Percentiles rank a stretch among this genome's conserved stretches.
Conservation (phyloP, 92 coral and sea anemone genomes). For the Epizoanthus ramosus region DNA sequence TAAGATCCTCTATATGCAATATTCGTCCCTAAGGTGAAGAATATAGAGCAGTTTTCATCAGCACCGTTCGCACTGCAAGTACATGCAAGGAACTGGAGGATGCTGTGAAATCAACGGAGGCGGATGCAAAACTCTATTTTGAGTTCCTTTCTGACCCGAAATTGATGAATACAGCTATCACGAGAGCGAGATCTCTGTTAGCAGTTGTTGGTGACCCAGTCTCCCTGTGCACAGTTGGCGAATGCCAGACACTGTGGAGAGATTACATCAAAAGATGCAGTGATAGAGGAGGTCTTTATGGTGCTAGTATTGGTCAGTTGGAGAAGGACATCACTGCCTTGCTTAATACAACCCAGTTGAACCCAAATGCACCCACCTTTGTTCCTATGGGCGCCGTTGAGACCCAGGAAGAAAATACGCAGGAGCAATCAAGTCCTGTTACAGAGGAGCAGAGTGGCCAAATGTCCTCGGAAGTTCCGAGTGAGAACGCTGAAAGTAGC, state of each 20-base stretch:
- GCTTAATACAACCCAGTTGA: constrained; percentile 47
- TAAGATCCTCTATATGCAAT: background rate
- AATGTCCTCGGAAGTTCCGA: background rate
- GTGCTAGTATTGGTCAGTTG: constrained; percentile 61
- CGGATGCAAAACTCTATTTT: constrained; percentile 58
- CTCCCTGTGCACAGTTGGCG: constrained; percentile 87
- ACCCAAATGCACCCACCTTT: constrained; percentile 75
- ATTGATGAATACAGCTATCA: constrained; percentile 88
- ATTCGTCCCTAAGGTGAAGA: constrained; percentile 67
- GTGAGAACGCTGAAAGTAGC: too few species aligned
- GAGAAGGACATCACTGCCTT: constrained; percentile 51
- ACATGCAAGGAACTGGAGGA: constrained; percentile 66
- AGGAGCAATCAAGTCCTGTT: background rate
- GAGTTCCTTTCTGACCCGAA: constrained; percentile 85
- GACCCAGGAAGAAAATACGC: background rate
- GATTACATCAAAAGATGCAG: constrained; percentile 78
- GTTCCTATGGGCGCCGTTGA: constrained; percentile 43
- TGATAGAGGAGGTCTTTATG: constrained; percentile 59
- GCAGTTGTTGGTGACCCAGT: constrained; percentile 97
- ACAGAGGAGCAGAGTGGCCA: background rate
- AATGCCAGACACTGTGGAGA: constrained; percentile 75
- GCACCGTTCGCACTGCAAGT: constrained; percentile 84
- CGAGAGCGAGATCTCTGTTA: constrained; percentile 89
- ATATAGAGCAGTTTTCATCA: constrained; percentile 87
- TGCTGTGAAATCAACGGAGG: constrained; percentile 25